Evolutionary conservation across 2,113 vertebrate species (phyloP).

Genomic region (Elephas maximus): DNA sequence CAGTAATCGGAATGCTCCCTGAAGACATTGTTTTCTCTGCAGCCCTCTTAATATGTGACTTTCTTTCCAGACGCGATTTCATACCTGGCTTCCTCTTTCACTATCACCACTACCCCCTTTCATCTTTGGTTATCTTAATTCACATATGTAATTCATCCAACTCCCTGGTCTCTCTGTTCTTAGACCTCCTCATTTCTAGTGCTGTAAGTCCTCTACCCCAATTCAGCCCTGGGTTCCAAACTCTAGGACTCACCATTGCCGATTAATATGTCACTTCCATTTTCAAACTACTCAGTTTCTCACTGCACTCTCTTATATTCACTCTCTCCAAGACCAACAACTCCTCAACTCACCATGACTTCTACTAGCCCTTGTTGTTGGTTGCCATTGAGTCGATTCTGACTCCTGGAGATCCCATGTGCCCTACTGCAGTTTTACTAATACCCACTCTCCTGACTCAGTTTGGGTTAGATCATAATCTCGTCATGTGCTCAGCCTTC

Average conservation of each 20-base stretch:
- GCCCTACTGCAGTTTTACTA: neutral
- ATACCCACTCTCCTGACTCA: neutral
- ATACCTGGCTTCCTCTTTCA: neutral
- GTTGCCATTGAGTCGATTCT: neutral
- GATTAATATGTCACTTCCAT: neutral
- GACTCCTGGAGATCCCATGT: neutral
- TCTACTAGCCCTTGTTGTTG: neutral
- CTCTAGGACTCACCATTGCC: neutral
- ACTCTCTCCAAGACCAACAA: neutral
- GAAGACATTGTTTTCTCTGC: neutral
- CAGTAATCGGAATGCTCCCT: neutral
- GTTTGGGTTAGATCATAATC: neutral
- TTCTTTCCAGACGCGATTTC: neutral
- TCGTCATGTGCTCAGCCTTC: neutral
- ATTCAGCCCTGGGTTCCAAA: neutral
- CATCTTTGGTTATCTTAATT: neutral
- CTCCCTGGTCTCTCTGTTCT: neutral
- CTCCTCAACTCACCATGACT: neutral
- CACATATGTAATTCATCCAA: neutral
- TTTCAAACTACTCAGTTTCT: neutral
- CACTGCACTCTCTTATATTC: neutral
- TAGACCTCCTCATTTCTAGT: neutral
- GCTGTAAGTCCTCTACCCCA: neutral
- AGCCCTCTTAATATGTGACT: neutral
- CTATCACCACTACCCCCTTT: neutral